A percentile compares a stretch with the other conserved stretches of the same genome.
Evolutionary conservation across 2,888 invertebrate genomes (phyloP).

Genomic region (Andrena trimmerana): DNA sequence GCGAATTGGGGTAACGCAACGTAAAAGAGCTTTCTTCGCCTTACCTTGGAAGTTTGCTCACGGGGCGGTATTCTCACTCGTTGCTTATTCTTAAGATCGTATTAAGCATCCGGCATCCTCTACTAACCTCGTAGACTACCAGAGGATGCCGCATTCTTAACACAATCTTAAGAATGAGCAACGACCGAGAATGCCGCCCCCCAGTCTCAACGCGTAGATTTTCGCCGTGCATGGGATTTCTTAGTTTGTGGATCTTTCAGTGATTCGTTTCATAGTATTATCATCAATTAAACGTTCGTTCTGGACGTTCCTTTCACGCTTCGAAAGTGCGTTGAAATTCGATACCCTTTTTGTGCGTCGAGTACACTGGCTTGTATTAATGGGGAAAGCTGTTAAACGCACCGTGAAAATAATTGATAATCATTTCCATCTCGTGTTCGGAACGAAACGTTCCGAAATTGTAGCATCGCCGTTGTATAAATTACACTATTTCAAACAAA

Average conservation of each 20-base stretch:
- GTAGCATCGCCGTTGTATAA: background rate
- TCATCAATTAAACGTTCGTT: background rate
- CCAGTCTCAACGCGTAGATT: background rate
- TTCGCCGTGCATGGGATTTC: background rate
- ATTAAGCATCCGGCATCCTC: too few relatives aligned
- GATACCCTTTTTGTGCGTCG: background rate
- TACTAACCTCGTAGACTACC: too few relatives aligned
- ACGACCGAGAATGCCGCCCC: too few relatives aligned
- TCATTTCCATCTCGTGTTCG: background rate
- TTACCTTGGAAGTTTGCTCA: background rate
- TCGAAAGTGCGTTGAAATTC: background rate
- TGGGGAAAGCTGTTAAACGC: background rate
- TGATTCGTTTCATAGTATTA: background rate
- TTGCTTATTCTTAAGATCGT: too few relatives aligned
- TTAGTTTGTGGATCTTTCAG: conserved; percentile 1
- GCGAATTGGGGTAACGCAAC: conserved; percentile 45
- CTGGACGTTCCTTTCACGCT: background rate
- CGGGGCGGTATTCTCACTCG: background rate
- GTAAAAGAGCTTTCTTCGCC: conserved; percentile 24
- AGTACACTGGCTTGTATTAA: background rate
- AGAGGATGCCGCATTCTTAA: too few relatives aligned
- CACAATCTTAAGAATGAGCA: too few relatives aligned
- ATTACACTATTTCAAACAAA: background rate
- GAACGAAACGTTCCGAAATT: background rate
- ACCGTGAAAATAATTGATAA: background rate